A percentile compares a stretch with the other conserved stretches of the same genome.
phyloP scores from a whole-genome alignment of 2,888 invertebrate species.

The Agrenia bidenticulata region DNA sequence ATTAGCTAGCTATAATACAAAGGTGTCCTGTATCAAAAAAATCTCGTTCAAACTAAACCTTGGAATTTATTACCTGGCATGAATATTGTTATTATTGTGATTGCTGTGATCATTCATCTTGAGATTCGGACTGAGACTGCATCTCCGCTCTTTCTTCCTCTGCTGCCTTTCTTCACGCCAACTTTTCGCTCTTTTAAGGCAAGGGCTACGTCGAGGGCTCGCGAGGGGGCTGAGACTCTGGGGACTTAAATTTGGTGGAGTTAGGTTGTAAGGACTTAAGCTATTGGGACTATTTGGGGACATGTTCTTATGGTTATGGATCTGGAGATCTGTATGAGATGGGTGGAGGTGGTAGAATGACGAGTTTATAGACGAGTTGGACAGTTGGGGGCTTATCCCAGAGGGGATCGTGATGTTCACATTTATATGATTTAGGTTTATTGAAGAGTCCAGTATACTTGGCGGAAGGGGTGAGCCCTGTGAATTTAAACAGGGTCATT shows the following conservation, averaged over 20 bases:
- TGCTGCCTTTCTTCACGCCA: conserved; percentile 52
- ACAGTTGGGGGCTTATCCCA: conserved; percentile 46
- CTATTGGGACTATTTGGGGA: conserved; percentile 46
- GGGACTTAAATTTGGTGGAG: conserved; percentile 51
- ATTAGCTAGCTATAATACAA: too few species aligned
- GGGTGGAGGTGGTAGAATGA: conserved; percentile 40
- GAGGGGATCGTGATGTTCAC: conserved; percentile 37
- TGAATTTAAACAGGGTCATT: too few species aligned
- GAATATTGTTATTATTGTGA: conserved; percentile 52
- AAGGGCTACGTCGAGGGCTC: conserved; percentile 50
- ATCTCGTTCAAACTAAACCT: too few species aligned
- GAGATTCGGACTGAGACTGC: conserved; percentile 51
- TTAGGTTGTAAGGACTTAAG: conserved; percentile 49
- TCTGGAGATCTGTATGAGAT: conserved; percentile 22
- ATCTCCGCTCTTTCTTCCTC: conserved; percentile 49
- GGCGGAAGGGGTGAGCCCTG: conserved; percentile 52
- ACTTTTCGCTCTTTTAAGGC: conserved; percentile 52
- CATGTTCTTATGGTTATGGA: neutral
- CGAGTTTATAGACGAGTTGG: conserved; percentile 51
- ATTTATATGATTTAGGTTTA: conserved; percentile 46
- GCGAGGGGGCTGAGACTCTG: conserved; percentile 50
- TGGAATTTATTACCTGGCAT: conserved; percentile 45
- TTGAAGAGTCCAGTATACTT: conserved; percentile 41
- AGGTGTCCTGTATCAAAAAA: too few species aligned
- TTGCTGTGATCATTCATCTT: conserved; percentile 52